Evolutionary conservation across 2,113 vertebrate genomes (phyloP), one percentile per base, ranked within the genome.

Genomic region (Otolemur garnettii): DNA sequence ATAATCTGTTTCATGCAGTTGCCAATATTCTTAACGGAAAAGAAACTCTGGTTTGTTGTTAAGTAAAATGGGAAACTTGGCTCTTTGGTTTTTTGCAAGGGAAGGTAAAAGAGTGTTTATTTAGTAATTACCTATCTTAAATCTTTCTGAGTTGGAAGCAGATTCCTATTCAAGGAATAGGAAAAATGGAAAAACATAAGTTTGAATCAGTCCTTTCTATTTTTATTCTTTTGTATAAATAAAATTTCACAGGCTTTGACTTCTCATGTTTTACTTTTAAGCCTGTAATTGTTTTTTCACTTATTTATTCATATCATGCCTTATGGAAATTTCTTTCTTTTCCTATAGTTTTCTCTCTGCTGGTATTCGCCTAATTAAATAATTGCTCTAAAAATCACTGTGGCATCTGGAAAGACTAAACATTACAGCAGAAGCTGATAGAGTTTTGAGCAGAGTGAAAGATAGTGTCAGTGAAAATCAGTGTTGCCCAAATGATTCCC

Each of bases 211-310:
- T 94, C 96, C 94, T 97, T 97, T 98, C 98, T 96, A 91, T 96
- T 93, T 94, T 96, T 97, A 96, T 96, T 97, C 88, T 98, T 98
- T 98, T 98, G 97, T 98, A 98, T 98, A 98, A 98, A 98, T 98
- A 98, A 98, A 98, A 97, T 95, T 79, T 93, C 96, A 90, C 75
- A 55, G 96, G 87, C 97, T 94, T 91, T 95, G 86, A 38, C 83
- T 88, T 97, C 97, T 98, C 97, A 82, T 87, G 22, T 59, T 94
- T 91, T 96, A 71, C 87, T 97, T 93, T 96, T 95, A 91, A 90
- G 78, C 38, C 80, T 53, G 75, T 92, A 75, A 71, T 66, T 12
- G 50, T 95, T 86, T 91, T 91, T 38, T 66, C 85, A 82, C 71
- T 60, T 57, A 83, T 94, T 98, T 89, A 82, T 96, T 98, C 74